phyloP scores from a whole-genome alignment of 2,888 invertebrate species.

The Sarcophaga caerulescens region DNA sequence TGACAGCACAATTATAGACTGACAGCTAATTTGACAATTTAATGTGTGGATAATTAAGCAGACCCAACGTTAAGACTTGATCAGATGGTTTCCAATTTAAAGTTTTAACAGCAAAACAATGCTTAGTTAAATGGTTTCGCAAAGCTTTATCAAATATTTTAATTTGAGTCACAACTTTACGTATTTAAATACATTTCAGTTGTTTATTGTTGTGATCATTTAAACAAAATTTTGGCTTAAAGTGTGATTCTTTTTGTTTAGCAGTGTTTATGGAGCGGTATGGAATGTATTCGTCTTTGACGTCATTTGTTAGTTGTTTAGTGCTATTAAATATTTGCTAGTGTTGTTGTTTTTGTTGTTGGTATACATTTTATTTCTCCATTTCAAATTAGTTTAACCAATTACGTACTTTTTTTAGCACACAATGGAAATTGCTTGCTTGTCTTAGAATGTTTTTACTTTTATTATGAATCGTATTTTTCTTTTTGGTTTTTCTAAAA shows the following conservation, averaged over 20 bases:
- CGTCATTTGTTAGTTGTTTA: conserved; percentile 43
- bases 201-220: background rate
- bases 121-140: no score
- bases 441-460: conserved; percentile 9
- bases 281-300: conserved; percentile 38
- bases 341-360: background rate
- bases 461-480: background rate
- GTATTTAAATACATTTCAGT: background rate
- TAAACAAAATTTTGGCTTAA: background rate
- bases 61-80: background rate
- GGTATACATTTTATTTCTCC: background rate
- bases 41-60: background rate
- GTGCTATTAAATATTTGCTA: background rate
- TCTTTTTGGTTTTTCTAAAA: background rate
- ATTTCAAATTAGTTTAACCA: background rate
- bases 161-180: background rate
- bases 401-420: background rate
- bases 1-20: background rate
- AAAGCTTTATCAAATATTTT: background rate
- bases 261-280: background rate
- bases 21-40: background rate
- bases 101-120: no score
- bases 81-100: background rate
- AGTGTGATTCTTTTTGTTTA: conserved; percentile 7
- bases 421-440: background rate